Percentiles rank a stretch among this genome's conserved stretches.
Evolutionary conservation across 2,888 invertebrate species (phyloP).

Genomic region (Odontothrips loti): DNA sequence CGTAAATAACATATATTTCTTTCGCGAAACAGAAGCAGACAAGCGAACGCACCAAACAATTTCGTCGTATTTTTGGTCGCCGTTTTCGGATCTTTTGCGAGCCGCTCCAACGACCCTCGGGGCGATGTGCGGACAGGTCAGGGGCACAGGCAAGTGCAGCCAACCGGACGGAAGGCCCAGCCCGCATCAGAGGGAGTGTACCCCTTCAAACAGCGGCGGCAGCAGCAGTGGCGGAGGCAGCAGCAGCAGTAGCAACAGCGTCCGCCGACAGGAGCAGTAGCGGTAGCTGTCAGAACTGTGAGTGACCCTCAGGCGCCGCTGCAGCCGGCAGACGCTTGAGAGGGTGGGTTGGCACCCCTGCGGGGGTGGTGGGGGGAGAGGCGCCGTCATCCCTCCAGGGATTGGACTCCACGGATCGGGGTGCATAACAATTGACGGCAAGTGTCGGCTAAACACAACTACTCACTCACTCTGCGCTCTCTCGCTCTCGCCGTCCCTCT

Average conservation of each 20-base stretch:
- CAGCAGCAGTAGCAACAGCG: not conserved
- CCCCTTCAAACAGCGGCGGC: not conserved
- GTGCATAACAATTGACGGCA: conserved; percentile 24
- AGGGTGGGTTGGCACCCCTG: not conserved
- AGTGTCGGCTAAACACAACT: conserved; percentile 24
- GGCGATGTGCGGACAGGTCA: too few relatives aligned
- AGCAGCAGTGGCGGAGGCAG: not conserved
- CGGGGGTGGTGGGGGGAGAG: not conserved
- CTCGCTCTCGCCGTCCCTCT: not conserved
- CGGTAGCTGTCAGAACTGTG: not conserved
- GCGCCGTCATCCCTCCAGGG: not conserved
- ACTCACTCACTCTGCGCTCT: not conserved
- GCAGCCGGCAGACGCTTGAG: not conserved
- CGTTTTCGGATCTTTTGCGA: too few relatives aligned
- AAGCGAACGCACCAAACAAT: too few relatives aligned
- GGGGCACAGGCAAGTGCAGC: too few relatives aligned
- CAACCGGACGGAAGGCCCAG: too few relatives aligned
- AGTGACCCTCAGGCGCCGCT: not conserved
- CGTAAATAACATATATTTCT: too few relatives aligned
- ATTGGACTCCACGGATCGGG: not conserved
- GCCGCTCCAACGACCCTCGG: too few relatives aligned
- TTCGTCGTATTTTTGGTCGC: too few relatives aligned
- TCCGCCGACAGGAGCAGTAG: not conserved
- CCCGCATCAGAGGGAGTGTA: not conserved
- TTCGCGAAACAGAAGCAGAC: too few relatives aligned